Conservation (phyloP, 2,113 vertebrate genomes). For the Polypterus senegalus region DNA sequence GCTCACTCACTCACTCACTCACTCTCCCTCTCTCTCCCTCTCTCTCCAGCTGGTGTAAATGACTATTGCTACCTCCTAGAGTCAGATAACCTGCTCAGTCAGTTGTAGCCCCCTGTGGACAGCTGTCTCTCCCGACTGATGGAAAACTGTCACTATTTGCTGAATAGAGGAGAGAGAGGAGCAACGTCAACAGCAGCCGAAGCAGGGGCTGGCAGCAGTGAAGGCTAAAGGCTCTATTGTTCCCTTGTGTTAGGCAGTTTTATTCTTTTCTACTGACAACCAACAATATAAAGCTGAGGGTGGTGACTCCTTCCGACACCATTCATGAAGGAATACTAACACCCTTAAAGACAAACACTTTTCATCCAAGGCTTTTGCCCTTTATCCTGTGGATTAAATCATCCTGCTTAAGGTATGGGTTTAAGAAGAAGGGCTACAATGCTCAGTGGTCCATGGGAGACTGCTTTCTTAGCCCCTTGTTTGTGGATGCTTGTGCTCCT, state of each 20-base stretch:
- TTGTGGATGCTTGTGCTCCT: constrained; percentile 52
- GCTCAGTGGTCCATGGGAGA: constrained; percentile 28
- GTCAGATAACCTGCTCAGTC: constrained; percentile 52
- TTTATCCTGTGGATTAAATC: constrained; percentile 40
- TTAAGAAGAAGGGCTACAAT: constrained; percentile 34
- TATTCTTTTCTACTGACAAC: constrained; percentile 33
- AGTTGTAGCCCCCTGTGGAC: constrained; percentile 57
- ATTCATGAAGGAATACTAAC: constrained; percentile 21
- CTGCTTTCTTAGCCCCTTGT: constrained; percentile 21
- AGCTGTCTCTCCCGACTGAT: constrained; percentile 47
- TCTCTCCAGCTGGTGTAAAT: constrained; percentile 50
- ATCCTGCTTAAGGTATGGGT: constrained; percentile 61
- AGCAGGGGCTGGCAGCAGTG: constrained; percentile 23
- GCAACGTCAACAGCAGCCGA: constrained; percentile 15
- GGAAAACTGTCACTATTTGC: constrained; percentile 39
- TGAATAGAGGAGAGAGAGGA: constrained; percentile 39
- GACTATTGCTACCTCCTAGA: constrained; percentile 45
- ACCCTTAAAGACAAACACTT: background rate
- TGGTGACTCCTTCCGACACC: constrained; percentile 15
- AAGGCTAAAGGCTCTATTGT: constrained; percentile 55
- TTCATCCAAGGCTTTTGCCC: constrained; percentile 9
- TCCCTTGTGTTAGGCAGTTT: constrained; percentile 43
- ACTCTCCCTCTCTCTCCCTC: constrained; percentile 8
- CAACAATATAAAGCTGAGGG: constrained; percentile 38
- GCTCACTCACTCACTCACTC: constrained; percentile 14